Evolutionary conservation across 1,140 invertebrate genomes (phyloP), one percentile per base, ranked within the genome.

Genomic region (Eueides isabella): DNA sequence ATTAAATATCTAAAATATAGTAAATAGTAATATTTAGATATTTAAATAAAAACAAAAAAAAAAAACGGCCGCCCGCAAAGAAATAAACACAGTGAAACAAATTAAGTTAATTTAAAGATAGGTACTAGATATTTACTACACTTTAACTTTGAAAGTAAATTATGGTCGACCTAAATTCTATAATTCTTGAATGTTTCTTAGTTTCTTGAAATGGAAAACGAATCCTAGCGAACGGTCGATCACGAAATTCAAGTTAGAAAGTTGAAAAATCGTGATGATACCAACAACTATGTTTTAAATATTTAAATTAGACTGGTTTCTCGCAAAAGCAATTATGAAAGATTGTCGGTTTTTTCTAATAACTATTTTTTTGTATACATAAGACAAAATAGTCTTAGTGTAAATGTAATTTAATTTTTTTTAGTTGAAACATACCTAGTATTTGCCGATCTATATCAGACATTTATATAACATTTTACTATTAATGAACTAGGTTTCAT

Each of bases 211-310:
- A 35, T 61, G 67, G 44, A 69, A 66, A 69, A 69, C 48, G 48
- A 69, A 68, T 68, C n/a, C 48, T 69, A 61, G n/a, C 61, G 61
- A 77, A 61, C 44, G 76, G 48, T 80, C 69, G 80, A 80, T 88
- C 85, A 87, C 84, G 85, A 82, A 75, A 73, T 77, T 73, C 75
- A 55, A 86, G 82, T 85, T 86, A 88, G 85, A 88, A 88, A 88
- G 87, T 85, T 80, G 73, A 72, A 80, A 85, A 82, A 73, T 79
- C 80, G 78, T 81, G 81, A 80, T 81, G 81, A 76, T 73, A 75
- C 63, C 61, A 38, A 26, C 48, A 35, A 67, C 73, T 74, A 26
- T 74, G 70, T 66, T 85, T 82, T 80, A 77, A 80, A 85, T 86
- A 86, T 86, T 85, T 77, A 84, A 85, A 86, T 85, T 33, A 61